Evolutionary conservation across 2,797 vertebrate genomes (phyloP).

Genomic region (Thalassophryne amazonica): DNA sequence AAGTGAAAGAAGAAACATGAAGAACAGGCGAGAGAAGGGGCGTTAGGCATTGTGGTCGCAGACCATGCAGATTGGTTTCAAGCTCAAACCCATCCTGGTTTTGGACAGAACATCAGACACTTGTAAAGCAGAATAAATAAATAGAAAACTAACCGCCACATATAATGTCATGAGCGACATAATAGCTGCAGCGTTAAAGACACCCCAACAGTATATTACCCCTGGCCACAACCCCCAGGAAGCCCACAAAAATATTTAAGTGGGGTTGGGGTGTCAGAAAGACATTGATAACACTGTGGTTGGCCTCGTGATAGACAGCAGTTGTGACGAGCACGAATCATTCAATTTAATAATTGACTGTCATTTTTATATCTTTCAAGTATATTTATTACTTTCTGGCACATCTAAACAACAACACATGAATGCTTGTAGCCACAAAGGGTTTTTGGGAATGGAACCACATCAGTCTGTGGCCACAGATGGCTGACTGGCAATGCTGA

Average conservation of each 20-base stretch:
- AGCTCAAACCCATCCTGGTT: conserved; percentile 47
- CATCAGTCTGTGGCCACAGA: conserved; percentile 27
- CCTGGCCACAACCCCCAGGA: conserved; percentile 37
- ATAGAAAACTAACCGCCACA: conserved; percentile 46
- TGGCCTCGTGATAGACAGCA: conserved; percentile 35
- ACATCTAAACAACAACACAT: conserved; percentile 50
- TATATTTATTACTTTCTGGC: conserved; percentile 60
- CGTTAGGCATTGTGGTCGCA: conserved; percentile 33
- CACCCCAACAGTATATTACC: conserved; percentile 22
- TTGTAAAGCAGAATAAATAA: conserved; percentile 54
- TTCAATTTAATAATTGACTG: conserved; percentile 38
- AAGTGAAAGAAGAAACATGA: conserved; percentile 18
- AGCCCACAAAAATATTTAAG: conserved; percentile 32
- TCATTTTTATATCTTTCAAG: conserved; percentile 50
- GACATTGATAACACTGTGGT: conserved; percentile 44
- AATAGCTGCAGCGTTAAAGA: conserved; percentile 26
- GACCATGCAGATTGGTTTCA: conserved; percentile 43
- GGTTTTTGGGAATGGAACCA: conserved; percentile 31
- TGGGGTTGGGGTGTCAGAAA: conserved; percentile 22
- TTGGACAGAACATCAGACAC: conserved; percentile 60
- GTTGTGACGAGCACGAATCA: conserved; percentile 57
- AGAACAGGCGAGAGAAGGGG: conserved; percentile 5
- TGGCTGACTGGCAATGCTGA: conserved; percentile 63
- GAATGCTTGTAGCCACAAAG: conserved; percentile 29
- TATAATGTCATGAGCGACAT: conserved; percentile 53